These are phyloP conservation scores for Glaucomys volans DNA, from an alignment of 2,113 vertebrate genomes.

Conservation along the genomic window DNA sequence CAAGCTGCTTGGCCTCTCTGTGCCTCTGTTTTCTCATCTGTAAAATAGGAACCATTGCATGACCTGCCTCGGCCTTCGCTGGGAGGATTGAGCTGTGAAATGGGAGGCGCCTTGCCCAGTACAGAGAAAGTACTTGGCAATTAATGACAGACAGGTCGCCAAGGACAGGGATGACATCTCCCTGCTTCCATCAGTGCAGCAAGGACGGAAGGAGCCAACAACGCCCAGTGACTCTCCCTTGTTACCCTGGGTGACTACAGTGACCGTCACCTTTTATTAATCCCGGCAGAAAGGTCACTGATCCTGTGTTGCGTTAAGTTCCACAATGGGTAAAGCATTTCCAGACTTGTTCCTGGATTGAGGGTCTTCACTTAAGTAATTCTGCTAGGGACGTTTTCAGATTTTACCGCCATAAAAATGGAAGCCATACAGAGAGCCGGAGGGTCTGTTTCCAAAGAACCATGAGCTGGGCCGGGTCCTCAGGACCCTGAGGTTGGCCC, in stretches of 20 bases:
- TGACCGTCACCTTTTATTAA: background rate
- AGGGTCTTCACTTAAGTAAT: slow-evolving; percentile 54
- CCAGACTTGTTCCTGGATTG: slow-evolving; percentile 70
- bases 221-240: accelerated
- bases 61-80: background rate
- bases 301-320: slow-evolving; percentile 49
- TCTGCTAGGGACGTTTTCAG: slow-evolving; percentile 71
- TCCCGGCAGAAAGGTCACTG: background rate
- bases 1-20: background rate
- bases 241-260: accelerated
- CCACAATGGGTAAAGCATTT: slow-evolving; percentile 55
- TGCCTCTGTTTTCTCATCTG: background rate
- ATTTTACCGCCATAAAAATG: slow-evolving; percentile 69
- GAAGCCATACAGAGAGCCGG: slow-evolving; percentile 79
- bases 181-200: background rate
- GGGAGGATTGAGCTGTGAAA: background rate
- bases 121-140: background rate
- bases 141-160: too few species aligned
- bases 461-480: slow-evolving; percentile 75
- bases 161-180: background rate
- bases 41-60: background rate
- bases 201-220: background rate
- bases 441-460: slow-evolving; percentile 82
- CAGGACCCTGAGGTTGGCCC: slow-evolving; percentile 78
- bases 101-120: too few species aligned